A percentile compares a stretch with the other conserved stretches of the same genome.
phyloP scores from a whole-genome alignment of 2,797 vertebrate genomes.

The Sebastes jordani region DNA sequence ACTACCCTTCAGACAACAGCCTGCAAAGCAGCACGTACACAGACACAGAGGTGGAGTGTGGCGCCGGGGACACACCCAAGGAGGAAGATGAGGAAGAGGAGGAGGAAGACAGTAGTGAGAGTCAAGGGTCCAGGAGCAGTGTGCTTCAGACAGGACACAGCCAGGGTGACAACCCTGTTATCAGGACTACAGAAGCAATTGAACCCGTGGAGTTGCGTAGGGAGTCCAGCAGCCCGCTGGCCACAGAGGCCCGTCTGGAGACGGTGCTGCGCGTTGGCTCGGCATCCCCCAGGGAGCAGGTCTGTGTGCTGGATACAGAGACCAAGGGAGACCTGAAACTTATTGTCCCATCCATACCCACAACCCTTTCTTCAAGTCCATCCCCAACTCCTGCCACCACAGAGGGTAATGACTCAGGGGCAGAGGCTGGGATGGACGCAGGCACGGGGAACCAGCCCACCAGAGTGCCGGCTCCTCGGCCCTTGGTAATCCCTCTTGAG shows the following conservation, averaged over 20 bases:
- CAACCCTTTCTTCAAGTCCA: constrained; percentile 38
- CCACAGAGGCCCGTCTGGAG: constrained; percentile 85
- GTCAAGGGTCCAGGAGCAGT: constrained; percentile 73
- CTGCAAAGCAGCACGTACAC: constrained; percentile 88
- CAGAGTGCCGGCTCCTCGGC: constrained; percentile 55
- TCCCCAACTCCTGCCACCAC: constrained; percentile 16
- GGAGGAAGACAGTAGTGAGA: constrained; percentile 77
- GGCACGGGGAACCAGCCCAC: constrained; percentile 61
- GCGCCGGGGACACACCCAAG: constrained; percentile 53
- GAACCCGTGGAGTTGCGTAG: constrained; percentile 54
- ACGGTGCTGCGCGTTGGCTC: constrained; percentile 82
- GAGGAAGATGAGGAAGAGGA: constrained; percentile 69
- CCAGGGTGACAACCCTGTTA: constrained; percentile 50
- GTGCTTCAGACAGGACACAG: constrained; percentile 57
- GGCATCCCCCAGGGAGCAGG: constrained; percentile 68
- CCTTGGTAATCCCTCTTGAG: constrained; percentile 80
- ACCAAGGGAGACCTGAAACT: constrained; percentile 24
- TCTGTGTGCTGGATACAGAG: constrained; percentile 58
- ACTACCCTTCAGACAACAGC: constrained; percentile 83
- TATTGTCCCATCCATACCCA: constrained; percentile 1
- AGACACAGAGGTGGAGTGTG: constrained; percentile 62
- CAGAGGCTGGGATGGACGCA: constrained; percentile 65
- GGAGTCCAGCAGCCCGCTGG: constrained; percentile 69
- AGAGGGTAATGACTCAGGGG: constrained; percentile 62
- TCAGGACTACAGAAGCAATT: constrained; percentile 29